A percentile compares a stretch with the other conserved stretches of the same genome.
phyloP scores from a whole-genome alignment of 2,113 vertebrate species.

The Nothobranchius kuhntae region DNA sequence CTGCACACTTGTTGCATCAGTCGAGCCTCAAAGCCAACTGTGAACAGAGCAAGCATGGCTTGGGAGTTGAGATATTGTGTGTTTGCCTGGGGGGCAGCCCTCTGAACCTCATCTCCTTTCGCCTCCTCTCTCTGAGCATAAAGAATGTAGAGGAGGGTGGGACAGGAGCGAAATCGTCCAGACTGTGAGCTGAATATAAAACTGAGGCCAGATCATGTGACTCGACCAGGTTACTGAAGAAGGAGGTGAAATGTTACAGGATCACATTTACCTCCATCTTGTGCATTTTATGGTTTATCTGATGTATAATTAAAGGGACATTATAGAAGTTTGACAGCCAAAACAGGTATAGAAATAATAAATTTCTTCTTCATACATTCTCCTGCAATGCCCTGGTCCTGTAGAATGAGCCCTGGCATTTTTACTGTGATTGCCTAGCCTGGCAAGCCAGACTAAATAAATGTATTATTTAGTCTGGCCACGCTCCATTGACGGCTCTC shows the following conservation, averaged over 20 bases:
- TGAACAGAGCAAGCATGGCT: slow-evolving; percentile 43
- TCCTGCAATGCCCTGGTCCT: too few relatives aligned
- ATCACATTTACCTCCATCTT: too few relatives aligned
- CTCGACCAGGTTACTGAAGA: background rate
- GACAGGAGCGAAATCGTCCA: slow-evolving; percentile 27
- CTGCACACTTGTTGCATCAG: slow-evolving; percentile 29
- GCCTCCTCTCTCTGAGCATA: slow-evolving; percentile 29
- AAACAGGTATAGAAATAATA: too few relatives aligned
- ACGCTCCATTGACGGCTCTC: too few relatives aligned
- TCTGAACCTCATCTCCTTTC: slow-evolving; percentile 35
- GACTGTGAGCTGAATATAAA: slow-evolving; percentile 33
- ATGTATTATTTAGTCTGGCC: too few relatives aligned
- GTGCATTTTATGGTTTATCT: too few relatives aligned
- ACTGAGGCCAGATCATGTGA: slow-evolving; percentile 5
- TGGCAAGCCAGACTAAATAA: too few relatives aligned
- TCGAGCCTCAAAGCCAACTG: slow-evolving; percentile 8
- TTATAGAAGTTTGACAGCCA: too few relatives aligned
- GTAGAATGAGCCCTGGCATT: too few relatives aligned
- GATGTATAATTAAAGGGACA: too few relatives aligned
- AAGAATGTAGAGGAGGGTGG: slow-evolving; percentile 31
- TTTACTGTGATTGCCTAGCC: too few relatives aligned
- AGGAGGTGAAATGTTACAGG: background rate
- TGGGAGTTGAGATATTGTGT: slow-evolving; percentile 29
- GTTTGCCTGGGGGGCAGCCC: slow-evolving; percentile 39
- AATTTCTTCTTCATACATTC: too few relatives aligned